phyloP scores from a whole-genome alignment of 2,888 invertebrate genomes.

The Gymnocheta viridis region DNA sequence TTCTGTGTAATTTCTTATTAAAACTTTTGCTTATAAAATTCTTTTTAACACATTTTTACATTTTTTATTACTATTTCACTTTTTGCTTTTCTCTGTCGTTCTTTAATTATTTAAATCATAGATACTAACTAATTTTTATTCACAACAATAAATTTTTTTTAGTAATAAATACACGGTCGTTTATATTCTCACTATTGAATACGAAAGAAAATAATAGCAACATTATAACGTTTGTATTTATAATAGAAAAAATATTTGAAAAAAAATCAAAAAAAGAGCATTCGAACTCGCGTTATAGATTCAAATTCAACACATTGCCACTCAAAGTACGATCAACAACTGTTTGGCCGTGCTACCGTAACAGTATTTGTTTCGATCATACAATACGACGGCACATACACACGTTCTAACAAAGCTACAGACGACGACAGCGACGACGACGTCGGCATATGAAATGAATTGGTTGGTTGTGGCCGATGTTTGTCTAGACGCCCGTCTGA shows the following conservation, averaged over 20 bases:
- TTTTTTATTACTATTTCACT: not conserved
- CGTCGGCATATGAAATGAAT: constrained; percentile 22
- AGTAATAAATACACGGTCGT: constrained; percentile 24
- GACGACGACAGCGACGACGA: constrained; percentile 7
- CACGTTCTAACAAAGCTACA: not conserved
- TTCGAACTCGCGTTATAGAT: constrained; percentile 55
- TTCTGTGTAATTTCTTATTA: not conserved
- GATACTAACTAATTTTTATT: constrained; percentile 14
- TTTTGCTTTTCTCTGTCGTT: not conserved
- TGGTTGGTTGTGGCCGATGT: constrained; percentile 34
- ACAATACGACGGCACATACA: constrained; percentile 14
- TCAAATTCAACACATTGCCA: constrained; percentile 64
- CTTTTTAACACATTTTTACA: not conserved
- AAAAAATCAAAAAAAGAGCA: constrained; percentile 28
- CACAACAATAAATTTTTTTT: constrained; percentile 22
- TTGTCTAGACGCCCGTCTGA: constrained; percentile 49
- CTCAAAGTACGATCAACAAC: constrained; percentile 70
- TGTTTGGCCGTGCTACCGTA: constrained; percentile 67
- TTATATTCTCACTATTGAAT: constrained; percentile 32
- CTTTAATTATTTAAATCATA: constrained; percentile 34
- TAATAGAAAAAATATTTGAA: constrained; percentile 45
- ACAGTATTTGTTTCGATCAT: constrained; percentile 59
- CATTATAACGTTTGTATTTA: constrained; percentile 25
- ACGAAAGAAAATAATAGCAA: not conserved
- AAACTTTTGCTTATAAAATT: not conserved